phyloP scores from a whole-genome alignment of 2,113 vertebrate genomes.

The Bufo gargarizans region DNA sequence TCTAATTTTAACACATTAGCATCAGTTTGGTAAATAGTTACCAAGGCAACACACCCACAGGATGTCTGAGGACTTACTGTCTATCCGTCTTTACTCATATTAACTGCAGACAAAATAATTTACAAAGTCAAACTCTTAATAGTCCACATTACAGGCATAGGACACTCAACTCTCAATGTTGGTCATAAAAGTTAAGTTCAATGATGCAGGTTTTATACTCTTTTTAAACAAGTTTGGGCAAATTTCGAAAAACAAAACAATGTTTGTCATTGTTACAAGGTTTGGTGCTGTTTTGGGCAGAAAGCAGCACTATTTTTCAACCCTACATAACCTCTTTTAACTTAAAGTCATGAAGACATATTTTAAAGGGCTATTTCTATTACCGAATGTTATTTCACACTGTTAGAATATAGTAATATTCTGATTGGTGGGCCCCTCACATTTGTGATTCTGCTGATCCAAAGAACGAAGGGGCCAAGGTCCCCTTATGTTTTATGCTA shows the following conservation, averaged over 20 bases:
- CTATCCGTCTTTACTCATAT: not conserved
- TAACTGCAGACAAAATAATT: not conserved
- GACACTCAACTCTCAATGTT: no score
- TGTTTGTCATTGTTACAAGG: no score
- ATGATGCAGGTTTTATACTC: no score
- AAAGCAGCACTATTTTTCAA: no score
- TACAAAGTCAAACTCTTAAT: not conserved
- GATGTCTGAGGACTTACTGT: conserved; percentile 20
- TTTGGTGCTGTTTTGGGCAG: no score
- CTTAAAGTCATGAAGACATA: not conserved
- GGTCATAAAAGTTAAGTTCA: not conserved
- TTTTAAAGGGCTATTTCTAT: not conserved
- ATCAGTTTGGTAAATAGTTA: conserved; percentile 8
- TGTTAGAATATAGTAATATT: not conserved
- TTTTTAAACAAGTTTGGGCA: no score
- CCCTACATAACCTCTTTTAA: no score
- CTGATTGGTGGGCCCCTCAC: no score
- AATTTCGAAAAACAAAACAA: no score
- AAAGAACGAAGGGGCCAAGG: not conserved
- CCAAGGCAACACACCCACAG: conserved; percentile 28
- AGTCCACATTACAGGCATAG: not conserved
- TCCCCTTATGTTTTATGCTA: not conserved
- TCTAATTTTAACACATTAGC: conserved; percentile 21
- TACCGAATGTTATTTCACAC: no score
- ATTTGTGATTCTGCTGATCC: not conserved